Evolutionary conservation across 2,888 invertebrate genomes (phyloP), one percentile per base, ranked within the genome.

Genomic region (Laothoe populi): DNA sequence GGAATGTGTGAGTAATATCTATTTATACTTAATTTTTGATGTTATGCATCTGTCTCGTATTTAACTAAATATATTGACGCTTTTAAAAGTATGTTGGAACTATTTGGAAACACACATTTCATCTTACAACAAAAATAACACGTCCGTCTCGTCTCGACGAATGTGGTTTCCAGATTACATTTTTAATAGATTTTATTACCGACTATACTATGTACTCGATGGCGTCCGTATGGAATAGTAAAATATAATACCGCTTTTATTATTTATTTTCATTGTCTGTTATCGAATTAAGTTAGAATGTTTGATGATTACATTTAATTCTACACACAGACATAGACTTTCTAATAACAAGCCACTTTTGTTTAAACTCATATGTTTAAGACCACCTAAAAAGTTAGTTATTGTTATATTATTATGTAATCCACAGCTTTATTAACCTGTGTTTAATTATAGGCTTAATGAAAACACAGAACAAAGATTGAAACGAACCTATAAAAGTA

Each of bases 101-200:
- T 53, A 19, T 19, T 35, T 19, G 16, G n/a, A 16, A 53, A 53
- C 19, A 26, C 31, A 19, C 53, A 53, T 53, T 35, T 53, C 31
- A 31, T 53, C 53, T 53, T 19, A 16, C 31, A 53, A 19, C 53
- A 19, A 53, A 53, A 53, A 53, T 35, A 53, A 10, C 53, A 19
- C 31, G 19, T 35, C 48, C n/a, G n/a, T 48, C n/a, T 13, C 11
- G 35, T 44, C 44, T 44, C 19, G 19, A 44, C 31, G n/a, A 53
- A 35, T 35, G 53, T 35, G 35, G 19, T 35, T 35, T 53, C 31
- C 35, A 53, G 35, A 53, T 35, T 53, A 7, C 16, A 53, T 53
- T 26, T 26, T 13, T 24, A 24, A 48, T n/a, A 48, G 24, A 35
- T 19, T 31, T 35, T 53, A 53, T 53, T 53, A 31, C 53, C 11